Evolutionary conservation across 2,888 invertebrate species (phyloP), one percentile per base, ranked within the genome.

Genomic region (Lissonota sp.): DNA sequence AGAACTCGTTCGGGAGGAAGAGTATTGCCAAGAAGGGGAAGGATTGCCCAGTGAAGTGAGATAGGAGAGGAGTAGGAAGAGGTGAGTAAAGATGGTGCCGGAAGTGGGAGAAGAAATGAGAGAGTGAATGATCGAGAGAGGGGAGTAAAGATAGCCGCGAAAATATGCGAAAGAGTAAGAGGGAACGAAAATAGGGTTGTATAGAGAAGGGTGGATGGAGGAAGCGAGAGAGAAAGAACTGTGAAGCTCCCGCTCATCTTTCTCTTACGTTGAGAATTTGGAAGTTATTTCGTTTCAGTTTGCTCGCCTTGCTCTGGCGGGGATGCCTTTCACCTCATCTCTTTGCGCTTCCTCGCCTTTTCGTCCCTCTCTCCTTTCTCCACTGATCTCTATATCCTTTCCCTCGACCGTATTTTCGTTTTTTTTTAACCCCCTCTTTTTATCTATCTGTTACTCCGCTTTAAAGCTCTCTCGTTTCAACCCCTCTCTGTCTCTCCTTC

Each of bases 241-340:
- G 44, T 40, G 16, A 49, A 55, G 64, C 46, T 75, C 57, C 74
- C 14, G 53, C 57, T 73, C 57, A 71, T 78, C 70, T 82, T 73
- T 67, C 72, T 37, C 63, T 63, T 51, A 53, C 67, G 77, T 62
- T 51, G 66, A 84, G 87, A 89, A 89, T 88, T 87, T 84, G 72
- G 80, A 86, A 89, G 87, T 88, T 89, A 86, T 88, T 88, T 87
- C 86, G 85, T 86, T 87, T 83, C 83, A 85, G 78, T 83, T 79
- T 77, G 70, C 40, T 75, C 62, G 72, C 64, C 49, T n/a, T 42
- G 55, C 67, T 55, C 74, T 26, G 42, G 49, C 63, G 69, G 26
- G 26, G 53, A 77, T 75, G 74, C 74, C 79, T 80, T 79, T 77
- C 73, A 79, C 79, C 66, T 62, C 51, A 60, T 76, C 72, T 55